Evolutionary conservation across 2,888 invertebrate genomes (phyloP).

Genomic region (Tipula vernalis): DNA sequence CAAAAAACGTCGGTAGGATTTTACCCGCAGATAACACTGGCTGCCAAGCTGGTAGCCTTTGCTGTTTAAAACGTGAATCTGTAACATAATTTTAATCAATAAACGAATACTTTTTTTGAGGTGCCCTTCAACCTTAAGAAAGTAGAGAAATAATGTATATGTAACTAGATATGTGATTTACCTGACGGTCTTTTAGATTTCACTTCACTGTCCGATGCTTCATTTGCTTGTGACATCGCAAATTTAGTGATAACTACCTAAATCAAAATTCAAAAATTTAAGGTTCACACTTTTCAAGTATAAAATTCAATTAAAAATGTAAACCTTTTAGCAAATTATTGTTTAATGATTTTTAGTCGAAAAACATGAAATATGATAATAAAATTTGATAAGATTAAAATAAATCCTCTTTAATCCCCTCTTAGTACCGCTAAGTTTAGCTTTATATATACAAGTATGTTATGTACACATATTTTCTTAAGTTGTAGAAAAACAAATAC

Average conservation of each 20-base stretch:
- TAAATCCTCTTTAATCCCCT: no score
- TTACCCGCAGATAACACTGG: conserved; percentile 97
- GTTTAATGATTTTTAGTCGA: background rate
- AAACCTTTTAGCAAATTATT: background rate
- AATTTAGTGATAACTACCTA: background rate
- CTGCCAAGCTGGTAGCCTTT: conserved; percentile 94
- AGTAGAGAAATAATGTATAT: background rate
- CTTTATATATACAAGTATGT: no score
- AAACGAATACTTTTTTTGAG: conserved; percentile 6
- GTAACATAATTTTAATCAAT: conserved; percentile 18
- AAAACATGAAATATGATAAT: background rate
- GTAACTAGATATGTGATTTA: no score
- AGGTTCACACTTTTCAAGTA: background rate
- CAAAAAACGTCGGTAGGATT: conserved; percentile 92
- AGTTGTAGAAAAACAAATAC: no score
- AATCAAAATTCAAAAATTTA: background rate
- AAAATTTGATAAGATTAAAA: background rate
- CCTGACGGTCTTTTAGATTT: conserved; percentile 45
- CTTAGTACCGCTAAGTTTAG: no score
- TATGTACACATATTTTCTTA: no score
- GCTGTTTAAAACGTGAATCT: conserved; percentile 94
- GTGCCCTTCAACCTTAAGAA: background rate
- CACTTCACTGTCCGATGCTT: conserved; percentile 29
- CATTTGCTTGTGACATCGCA: conserved; percentile 30
- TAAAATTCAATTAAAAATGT: background rate